Conservation (phyloP, 2,888 invertebrate species). For the Epirrita christyi region DNA sequence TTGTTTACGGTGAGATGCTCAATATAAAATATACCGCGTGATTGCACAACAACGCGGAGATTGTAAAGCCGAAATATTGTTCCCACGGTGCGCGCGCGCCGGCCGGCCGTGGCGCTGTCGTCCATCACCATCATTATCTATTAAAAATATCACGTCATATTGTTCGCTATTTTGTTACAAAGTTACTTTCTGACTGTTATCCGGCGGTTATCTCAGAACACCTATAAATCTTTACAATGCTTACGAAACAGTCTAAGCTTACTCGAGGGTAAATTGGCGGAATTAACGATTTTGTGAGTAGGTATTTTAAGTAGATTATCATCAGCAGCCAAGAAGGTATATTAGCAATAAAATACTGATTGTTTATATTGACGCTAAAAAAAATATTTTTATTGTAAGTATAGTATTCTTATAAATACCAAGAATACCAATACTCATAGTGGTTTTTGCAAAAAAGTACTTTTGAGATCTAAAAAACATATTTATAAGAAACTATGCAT, state of each 20-base stretch:
- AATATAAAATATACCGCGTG: constrained; percentile 62
- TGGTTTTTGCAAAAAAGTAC: no score
- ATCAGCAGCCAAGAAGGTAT: no score
- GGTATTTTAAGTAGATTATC: no score
- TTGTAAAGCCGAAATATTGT: constrained; percentile 75
- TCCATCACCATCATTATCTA: constrained; percentile 83
- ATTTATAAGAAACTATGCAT: no score
- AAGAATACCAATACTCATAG: no score
- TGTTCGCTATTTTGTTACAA: constrained; percentile 81
- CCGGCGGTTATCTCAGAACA: constrained; percentile 70
- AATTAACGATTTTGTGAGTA: not conserved
- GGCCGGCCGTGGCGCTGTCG: constrained; percentile 67
- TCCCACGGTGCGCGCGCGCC: constrained; percentile 75
- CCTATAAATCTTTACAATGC: constrained; percentile 76
- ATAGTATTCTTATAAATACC: no score
- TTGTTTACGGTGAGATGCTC: constrained; percentile 35
- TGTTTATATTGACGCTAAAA: no score
- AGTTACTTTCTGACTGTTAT: constrained; percentile 76
- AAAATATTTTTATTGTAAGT: no score
- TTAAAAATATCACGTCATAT: constrained; percentile 84
- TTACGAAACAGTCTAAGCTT: constrained; percentile 63
- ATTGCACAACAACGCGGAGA: constrained; percentile 75
- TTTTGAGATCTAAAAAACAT: no score
- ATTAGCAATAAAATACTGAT: no score
- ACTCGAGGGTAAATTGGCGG: constrained; percentile 6